Percentiles rank a stretch among this genome's conserved stretches.
Evolutionary conservation across 2,113 vertebrate species (phyloP).

Genomic region (Trichomycterus rosablanca): DNA sequence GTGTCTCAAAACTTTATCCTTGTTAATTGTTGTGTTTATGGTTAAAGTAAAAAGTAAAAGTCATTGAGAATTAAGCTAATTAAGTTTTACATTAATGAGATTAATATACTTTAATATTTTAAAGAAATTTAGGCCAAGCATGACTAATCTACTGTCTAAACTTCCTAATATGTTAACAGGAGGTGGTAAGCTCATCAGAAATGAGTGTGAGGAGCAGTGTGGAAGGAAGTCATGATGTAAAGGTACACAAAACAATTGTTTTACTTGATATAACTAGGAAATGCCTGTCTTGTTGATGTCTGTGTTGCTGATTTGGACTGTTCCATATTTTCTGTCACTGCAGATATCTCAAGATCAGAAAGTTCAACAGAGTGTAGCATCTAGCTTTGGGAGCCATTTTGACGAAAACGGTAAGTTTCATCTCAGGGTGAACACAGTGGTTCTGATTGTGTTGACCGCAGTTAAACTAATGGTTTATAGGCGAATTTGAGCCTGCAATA

Average conservation of each 20-base stretch:
- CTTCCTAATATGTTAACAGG: constrained; percentile 70
- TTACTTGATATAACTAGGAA: constrained; percentile 14
- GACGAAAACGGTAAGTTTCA: constrained; percentile 62
- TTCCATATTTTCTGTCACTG: constrained; percentile 26
- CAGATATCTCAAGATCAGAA: constrained; percentile 62
- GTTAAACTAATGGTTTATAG: too few relatives aligned
- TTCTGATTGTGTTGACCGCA: too few relatives aligned
- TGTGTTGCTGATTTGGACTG: not conserved
- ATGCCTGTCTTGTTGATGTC: not conserved
- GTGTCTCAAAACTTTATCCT: too few relatives aligned
- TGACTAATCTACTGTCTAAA: too few relatives aligned
- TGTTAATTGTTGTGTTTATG: too few relatives aligned
- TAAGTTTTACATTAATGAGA: too few relatives aligned
- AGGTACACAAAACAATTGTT: constrained; percentile 9
- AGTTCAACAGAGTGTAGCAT: constrained; percentile 55
- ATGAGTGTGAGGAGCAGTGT: constrained; percentile 61
- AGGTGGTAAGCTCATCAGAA: constrained; percentile 70
- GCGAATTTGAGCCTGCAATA: too few relatives aligned
- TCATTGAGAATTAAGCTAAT: not conserved
- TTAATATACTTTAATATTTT: too few relatives aligned
- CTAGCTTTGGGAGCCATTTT: constrained; percentile 62
- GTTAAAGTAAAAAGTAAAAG: not conserved
- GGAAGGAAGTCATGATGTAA: constrained; percentile 54
- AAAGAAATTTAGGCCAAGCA: too few relatives aligned
- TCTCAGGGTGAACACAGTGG: not conserved